These are phyloP conservation scores for Gallinago jamesoni DNA, from an alignment of 2,113 vertebrate genomes.

Conservation along the genomic window DNA sequence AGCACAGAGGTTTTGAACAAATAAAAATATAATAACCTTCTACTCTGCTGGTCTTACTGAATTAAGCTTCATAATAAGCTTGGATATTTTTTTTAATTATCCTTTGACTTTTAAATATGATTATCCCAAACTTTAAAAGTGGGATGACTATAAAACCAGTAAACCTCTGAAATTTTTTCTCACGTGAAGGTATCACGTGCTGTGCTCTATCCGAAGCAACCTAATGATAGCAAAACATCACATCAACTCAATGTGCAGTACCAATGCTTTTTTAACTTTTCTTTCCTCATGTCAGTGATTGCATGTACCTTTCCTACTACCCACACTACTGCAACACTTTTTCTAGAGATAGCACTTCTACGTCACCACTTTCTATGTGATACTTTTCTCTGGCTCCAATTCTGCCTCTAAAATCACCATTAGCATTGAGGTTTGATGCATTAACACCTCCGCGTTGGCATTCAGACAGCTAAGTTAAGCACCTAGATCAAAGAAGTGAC, in stretches of 20 bases:
- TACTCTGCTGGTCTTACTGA: background rate
- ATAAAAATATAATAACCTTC: background rate
- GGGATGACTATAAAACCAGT: background rate
- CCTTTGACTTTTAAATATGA: background rate
- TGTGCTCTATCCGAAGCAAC: background rate
- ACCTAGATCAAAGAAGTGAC: background rate
- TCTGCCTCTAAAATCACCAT: background rate
- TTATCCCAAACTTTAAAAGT: background rate
- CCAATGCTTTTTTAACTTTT: background rate
- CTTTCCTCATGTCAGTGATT: background rate
- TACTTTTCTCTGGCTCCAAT: background rate
- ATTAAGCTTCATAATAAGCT: background rate
- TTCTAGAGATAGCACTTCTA: background rate
- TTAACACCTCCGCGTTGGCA: background rate
- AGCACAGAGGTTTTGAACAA: background rate
- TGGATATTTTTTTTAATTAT: background rate
- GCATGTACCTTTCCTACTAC: background rate
- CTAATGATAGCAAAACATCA: background rate
- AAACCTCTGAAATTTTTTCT: background rate
- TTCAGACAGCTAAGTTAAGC: background rate
- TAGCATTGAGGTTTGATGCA: background rate
- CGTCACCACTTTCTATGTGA: background rate
- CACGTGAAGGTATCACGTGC: background rate
- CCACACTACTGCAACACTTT: background rate
- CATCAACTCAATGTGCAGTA: background rate